These are phyloP conservation scores for Molossus molossus DNA, from an alignment of 2,797 vertebrate genomes.

Conservation along the genomic window DNA sequence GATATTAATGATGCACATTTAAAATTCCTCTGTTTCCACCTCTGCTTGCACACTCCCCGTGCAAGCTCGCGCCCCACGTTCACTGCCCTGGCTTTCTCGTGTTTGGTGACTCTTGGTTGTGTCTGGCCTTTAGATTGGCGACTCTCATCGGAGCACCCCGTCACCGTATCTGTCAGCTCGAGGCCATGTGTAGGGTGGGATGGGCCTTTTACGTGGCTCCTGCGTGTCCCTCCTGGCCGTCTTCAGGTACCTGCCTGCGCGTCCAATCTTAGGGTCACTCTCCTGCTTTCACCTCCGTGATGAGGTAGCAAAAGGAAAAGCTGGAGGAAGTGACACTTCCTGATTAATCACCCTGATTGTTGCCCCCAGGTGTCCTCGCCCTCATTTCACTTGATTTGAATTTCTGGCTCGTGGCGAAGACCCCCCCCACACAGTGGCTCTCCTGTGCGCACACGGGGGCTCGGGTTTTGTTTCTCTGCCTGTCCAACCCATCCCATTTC, in stretches of 20 bases:
- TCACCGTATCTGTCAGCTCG: background rate
- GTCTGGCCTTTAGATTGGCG: background rate
- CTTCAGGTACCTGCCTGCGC: background rate
- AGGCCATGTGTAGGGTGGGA: background rate
- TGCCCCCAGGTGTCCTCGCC: background rate
- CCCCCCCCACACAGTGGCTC: accelerated
- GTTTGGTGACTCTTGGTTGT: background rate
- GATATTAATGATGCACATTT: background rate
- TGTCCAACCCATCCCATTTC: background rate
- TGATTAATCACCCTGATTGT: background rate
- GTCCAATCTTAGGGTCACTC: background rate
- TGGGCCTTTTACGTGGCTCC: background rate
- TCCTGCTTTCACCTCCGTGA: background rate
- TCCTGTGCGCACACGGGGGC: accelerated
- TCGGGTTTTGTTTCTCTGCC: background rate
- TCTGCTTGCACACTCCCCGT: background rate
- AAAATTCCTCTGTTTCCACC: background rate
- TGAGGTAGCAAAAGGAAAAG: background rate
- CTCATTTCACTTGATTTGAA: background rate
- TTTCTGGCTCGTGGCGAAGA: background rate
- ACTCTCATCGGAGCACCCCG: background rate
- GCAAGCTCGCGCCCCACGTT: accelerated
- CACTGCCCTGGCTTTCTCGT: background rate
- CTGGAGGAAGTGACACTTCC: background rate
- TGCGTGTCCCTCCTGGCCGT: too few relatives aligned